Base-by-base conservation (phyloP, 1,140 invertebrate genomes). In the Ylistrum balloti region DNA sequence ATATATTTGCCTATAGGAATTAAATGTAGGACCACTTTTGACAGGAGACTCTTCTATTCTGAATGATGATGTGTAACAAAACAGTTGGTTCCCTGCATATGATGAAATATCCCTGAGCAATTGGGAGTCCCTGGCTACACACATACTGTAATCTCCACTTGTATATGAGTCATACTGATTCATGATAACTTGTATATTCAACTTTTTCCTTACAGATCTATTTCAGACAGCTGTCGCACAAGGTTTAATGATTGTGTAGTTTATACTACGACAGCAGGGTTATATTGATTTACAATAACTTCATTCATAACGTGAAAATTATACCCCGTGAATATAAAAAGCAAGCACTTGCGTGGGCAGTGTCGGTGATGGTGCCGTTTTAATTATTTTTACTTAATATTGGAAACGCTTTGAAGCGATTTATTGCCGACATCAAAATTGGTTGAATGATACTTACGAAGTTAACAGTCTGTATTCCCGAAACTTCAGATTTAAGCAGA, bases 371-470 rank as follows among this genome's bases (percentile, higher is more conserved):
- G n/a, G n/a, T n/a, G n/a, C n/a, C n/a, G n/a, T n/a, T n/a, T n/a
- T n/a, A n/a, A n/a, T n/a, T n/a, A n/a, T n/a, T n/a, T n/a, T n/a
- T n/a, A n/a, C n/a, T n/a, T n/a, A n/a, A 5, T 38, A 38, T 38
- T 38, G 35, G 35, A 38, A 38, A 38, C 13, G 13, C 35, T 38
- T 13, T 38, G 13, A 38, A 38, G 35, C 35, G 5, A 38, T 38
- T 38, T 7, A 38, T 7, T 38, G 13, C 35, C 13, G 35, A 38
- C 35, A 38, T 38, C 5, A 38, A n/a, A n/a, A 38, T 9, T 17
- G 41, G 41, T 45, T n/a, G 1, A 20, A 38, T 88, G 11, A 86
- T 74, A 92, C 93, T 93, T 93, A 94, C 93, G 89, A 94, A 94
- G 38, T 94, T 92, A 10, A 88, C 38, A 33, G 89, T 93, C 17